Evolutionary conservation across 2,888 invertebrate genomes (phyloP), one percentile per base, ranked within the genome.

Genomic region (Mellilla xanthometata): DNA sequence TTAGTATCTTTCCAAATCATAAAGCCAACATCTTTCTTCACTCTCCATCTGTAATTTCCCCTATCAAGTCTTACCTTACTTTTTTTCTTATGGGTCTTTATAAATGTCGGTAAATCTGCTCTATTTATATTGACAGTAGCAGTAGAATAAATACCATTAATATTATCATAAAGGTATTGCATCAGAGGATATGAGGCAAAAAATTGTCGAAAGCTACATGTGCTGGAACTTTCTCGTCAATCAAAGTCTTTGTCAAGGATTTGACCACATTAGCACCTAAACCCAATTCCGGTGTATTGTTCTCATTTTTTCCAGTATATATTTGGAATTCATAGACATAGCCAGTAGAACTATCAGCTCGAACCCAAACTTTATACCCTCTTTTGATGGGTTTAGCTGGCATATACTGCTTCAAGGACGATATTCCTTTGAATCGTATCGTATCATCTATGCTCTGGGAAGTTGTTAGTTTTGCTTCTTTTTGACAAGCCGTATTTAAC

Each of bases 371-470:
- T 44, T 65, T 64, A 35, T 48, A 64, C n/a, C 62, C 62, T 28
- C 60, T 47, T 53, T 65, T 65, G 39, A 63, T 55, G 3, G 62
- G 62, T 36, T 65, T 64, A 15, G 46, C 30, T 7, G 60, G 61
- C 60, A 64, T 58, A 34, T 63, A 63, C 30, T 63, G 61, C 40
- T 56, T 68, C 39, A 62, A 33, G 34, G 40, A 34, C 38, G 40
- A 44, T 33, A 26, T 24, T 22, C 60, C 60, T 49, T 63, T 63
- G 49, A 62, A 65, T 30, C 45, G 39, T 24, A 58, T 50, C 56
- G 60, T 62, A 31, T 60, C 62, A 39, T 60, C 58, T 8, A 60
- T 58, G 7, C 38, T 38, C 27, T 49, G 57, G 12, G 54, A 56
- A 23, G 42, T 36, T 26, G 59, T 46, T 40, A 46, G 52, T 22